Percentiles rank a stretch among this genome's conserved stretches.
Evolutionary conservation across 1,140 invertebrate species (phyloP).

Genomic region (Brachionus rotundiformis): DNA sequence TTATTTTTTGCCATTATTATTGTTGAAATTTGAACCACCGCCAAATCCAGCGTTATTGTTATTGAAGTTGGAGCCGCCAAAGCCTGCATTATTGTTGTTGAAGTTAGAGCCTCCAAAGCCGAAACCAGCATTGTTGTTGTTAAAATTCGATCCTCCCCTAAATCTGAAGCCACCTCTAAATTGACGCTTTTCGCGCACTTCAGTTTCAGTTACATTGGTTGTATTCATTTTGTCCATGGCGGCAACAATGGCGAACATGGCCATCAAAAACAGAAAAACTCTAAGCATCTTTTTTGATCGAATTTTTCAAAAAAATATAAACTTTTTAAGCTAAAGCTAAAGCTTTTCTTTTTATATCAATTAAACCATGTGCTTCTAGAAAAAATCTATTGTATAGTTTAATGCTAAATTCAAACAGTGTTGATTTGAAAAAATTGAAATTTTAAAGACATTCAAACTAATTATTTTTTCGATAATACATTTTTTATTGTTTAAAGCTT

Average conservation of each 20-base stretch:
- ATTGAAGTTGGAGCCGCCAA: background rate
- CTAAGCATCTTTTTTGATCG: background rate
- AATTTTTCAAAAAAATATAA: background rate
- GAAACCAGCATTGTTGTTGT: background rate
- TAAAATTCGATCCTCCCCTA: slow-evolving; percentile 3
- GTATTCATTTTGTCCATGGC: background rate
- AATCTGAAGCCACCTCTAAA: background rate
- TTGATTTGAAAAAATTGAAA: too few relatives aligned
- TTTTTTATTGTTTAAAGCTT: too few relatives aligned
- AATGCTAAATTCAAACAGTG: too few relatives aligned
- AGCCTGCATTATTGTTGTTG: background rate
- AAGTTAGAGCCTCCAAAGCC: background rate
- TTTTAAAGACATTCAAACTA: too few relatives aligned
- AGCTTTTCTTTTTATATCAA: background rate
- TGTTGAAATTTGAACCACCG: slow-evolving; percentile 1
- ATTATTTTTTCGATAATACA: too few relatives aligned
- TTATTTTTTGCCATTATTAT: slow-evolving; percentile 26
- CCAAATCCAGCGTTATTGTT: slow-evolving; percentile 16
- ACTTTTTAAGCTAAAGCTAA: background rate
- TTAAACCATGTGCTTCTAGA: background rate
- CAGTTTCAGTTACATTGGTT: background rate
- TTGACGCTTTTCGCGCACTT: background rate
- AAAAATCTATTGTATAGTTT: too few relatives aligned
- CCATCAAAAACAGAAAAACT: background rate
- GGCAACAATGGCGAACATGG: background rate